These are phyloP conservation scores for Tachypleus tridentatus DNA, from an alignment of 1,140 invertebrate species.

Conservation along the genomic window DNA sequence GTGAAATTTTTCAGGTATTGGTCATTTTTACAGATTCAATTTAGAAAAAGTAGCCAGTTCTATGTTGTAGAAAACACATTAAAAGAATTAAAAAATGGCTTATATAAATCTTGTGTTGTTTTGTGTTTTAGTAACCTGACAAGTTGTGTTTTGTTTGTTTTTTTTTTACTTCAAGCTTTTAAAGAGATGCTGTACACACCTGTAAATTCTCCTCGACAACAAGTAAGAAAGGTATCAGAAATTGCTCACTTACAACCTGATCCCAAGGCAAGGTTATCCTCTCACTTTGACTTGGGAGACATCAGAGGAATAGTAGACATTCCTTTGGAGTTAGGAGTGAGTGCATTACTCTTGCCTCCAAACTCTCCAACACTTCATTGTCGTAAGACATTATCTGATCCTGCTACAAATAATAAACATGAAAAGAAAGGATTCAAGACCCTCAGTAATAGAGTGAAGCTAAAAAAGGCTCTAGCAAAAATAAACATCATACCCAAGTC, in stretches of 20 bases:
- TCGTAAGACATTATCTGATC: conserved; percentile 25
- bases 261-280: conserved; percentile 27
- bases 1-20: too few relatives aligned
- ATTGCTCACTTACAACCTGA: conserved; percentile 29
- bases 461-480: conserved; percentile 80
- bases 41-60: too few relatives aligned
- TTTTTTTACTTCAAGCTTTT: conserved; percentile 7
- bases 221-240: conserved; percentile 40
- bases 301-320: conserved; percentile 7
- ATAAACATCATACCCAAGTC: conserved; percentile 84
- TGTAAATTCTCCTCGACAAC: conserved; percentile 61
- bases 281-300: conserved; percentile 28
- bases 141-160: neutral
- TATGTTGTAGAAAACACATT: too few relatives aligned
- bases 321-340: conserved; percentile 14
- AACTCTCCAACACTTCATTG: conserved; percentile 25
- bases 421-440: conserved; percentile 67
- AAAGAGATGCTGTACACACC: conserved; percentile 52
- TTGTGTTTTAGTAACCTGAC: too few relatives aligned
- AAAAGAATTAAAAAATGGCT: too few relatives aligned
- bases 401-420: conserved; percentile 39
- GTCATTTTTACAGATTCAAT: too few relatives aligned
- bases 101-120: neutral
- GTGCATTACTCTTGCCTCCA: conserved; percentile 9
- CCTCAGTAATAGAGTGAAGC: conserved; percentile 46